Evolutionary conservation across 2,797 vertebrate species (phyloP), one percentile per base, ranked within the genome.

Genomic region (Chlorospingus semifuscus): DNA sequence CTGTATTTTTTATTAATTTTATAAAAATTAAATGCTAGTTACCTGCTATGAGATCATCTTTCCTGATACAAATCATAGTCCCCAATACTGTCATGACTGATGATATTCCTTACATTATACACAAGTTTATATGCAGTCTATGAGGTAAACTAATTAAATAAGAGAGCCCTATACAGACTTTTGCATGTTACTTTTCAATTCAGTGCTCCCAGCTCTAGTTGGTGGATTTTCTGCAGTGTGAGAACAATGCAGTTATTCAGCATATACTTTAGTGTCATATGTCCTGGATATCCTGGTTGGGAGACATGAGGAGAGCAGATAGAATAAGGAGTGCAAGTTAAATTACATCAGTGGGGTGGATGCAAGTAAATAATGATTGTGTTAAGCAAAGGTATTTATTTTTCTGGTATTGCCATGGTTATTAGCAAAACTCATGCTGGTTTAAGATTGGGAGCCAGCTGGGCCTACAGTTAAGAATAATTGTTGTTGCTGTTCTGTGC

Each of bases 341-440:
- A 87, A 77, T 91, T 77, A 60, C 36, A 60, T 39, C 85, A 64
- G 60, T 70, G 20, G 52, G 68, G 56, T 80, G 37, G 36, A 85
- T 80, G 52, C 36, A 92, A 75, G 30, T 75, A 93, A 92, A 77
- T 87, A 94, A 93, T 92, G 66, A 66, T 50, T 83, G 27, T 64
- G 24, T 53, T 70, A 47, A 83, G 34, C 30, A 85, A 70, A 94
- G 46, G 56, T 84, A 85, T 94, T 93, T 92, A 85, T 94, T 94
- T 94, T 93, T 79, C 71, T 94, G 30, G 20, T 80, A 42, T 85
- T 68, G n/a, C 49, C 88, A 80, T 26, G 20, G 64, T 87, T 95
- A 85, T 95, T 91, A 91, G 36, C 36, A 85, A 91, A 92, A 77
- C 56, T 39, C 91, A 21, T 93, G 76, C 87, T 96, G 87, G 37